Base-by-base conservation (phyloP, 2,888 invertebrate genomes). In the Liodrosophila aerea region DNA sequence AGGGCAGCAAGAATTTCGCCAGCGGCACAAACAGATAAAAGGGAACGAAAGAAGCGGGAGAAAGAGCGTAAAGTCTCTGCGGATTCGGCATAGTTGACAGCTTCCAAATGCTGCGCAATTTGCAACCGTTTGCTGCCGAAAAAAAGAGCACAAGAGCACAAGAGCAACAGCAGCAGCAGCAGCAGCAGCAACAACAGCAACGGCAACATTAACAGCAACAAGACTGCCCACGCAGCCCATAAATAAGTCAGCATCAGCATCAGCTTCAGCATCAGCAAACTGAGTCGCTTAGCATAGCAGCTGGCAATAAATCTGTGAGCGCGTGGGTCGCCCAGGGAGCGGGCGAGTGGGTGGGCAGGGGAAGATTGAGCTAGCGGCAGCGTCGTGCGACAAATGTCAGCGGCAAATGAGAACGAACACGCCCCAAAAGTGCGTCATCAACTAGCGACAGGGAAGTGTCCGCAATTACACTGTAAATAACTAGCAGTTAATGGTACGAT, bases 51-150 rank as follows among this genome's bases (percentile, higher is more conserved):
- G 45, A 18, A 18, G 33, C 33, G 50, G 36, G 22, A 22, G 22
- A 22, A 22, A n/a, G n/a, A n/a, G n/a, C n/a, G n/a, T n/a, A n/a
- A 60, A 52, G 31, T 47, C 51, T 70, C 54, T 51, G 34, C 13
- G 64, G 51, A 47, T 31, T 56, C 31, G 31, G 40, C 22, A 53
- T 16, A 33, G 49, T 46, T 59, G 59, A 61, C 61, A 59, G 52
- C 68, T 63, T 40, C 59, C 59, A 63, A 71, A 73, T 57, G 51
- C 72, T 70, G 62, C 57, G 71, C 71, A 73, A 77, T 84, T 81
- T 81, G 85, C 80, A 85, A 81, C 80, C 85, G 82, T 86, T 81
- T 85, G 85, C 86, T 73, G 86, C 81, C 73, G 76, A 78, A 81
- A 82, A 60, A 46, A 43, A 34, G 7, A 16, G 54, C 49, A 44